Conservation (phyloP, 2,113 vertebrate species). For the Poeciliopsis occidentalis region DNA sequence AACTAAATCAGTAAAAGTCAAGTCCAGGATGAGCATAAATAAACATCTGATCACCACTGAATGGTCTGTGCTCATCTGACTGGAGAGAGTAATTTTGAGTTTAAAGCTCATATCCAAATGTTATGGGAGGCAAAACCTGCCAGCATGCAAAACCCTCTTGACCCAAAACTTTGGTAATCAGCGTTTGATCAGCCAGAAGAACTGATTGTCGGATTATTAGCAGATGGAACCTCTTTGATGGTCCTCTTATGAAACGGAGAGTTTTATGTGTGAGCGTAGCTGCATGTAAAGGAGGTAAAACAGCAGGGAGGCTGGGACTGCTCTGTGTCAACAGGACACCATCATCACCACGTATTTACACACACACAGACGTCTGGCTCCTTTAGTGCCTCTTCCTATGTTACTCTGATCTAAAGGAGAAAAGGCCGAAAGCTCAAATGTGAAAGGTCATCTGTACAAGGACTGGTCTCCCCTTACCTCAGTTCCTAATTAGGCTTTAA, state of each 20-base stretch:
- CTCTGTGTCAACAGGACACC: slow-evolving; percentile 54
- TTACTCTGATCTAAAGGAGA: slow-evolving; percentile 56
- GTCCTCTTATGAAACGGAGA: slow-evolving; percentile 24
- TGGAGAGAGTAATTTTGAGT: no score
- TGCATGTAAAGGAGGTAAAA: slow-evolving; percentile 29
- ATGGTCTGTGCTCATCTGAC: no score
- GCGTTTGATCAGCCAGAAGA: neutral
- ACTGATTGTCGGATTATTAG: slow-evolving; percentile 16
- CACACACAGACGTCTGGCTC: slow-evolving; percentile 35
- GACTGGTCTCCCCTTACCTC: slow-evolving; percentile 44
- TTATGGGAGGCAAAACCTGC: neutral
- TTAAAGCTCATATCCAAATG: no score
- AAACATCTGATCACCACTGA: no score
- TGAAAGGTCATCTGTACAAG: slow-evolving; percentile 69
- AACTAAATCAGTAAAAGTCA: neutral
- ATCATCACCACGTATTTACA: slow-evolving; percentile 24
- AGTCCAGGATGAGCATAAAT: neutral
- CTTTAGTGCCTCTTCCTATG: slow-evolving; percentile 57
- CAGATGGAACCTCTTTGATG: slow-evolving; percentile 47
- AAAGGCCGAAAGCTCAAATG: slow-evolving; percentile 63
- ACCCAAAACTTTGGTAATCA: neutral
- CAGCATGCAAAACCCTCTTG: neutral
- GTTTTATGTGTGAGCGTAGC: slow-evolving; percentile 3
- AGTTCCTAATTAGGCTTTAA: slow-evolving; percentile 75
- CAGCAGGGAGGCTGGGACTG: slow-evolving; percentile 51